Conservation (phyloP, 2,113 vertebrate genomes). For the Reinhardtius hippoglossoides region DNA sequence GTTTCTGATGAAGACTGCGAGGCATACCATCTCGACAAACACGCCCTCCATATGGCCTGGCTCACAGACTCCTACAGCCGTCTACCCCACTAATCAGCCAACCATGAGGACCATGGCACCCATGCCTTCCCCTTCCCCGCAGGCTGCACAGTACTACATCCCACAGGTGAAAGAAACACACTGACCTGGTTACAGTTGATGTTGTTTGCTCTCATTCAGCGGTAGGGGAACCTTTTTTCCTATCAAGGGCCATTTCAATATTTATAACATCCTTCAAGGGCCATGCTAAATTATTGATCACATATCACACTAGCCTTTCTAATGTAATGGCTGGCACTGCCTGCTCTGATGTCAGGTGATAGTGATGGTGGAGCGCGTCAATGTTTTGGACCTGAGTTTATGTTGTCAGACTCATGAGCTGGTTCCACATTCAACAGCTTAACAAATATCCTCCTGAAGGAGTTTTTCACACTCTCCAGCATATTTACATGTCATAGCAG, state of each 20-base stretch:
- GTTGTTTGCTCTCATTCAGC: not conserved
- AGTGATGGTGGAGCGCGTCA: not conserved
- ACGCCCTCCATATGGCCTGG: constrained; percentile 91
- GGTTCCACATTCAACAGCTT: not conserved
- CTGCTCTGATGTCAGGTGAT: not conserved
- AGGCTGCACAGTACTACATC: constrained; percentile 97
- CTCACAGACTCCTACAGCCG: constrained; percentile 88
- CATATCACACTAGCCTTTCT: not conserved
- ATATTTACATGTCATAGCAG: not conserved
- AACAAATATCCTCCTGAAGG: not conserved
- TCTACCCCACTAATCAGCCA: constrained; percentile 94
- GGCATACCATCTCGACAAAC: constrained; percentile 92
- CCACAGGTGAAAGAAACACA: constrained; percentile 85
- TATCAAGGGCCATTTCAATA: not conserved
- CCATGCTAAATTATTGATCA: not conserved
- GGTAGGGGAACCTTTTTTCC: not conserved
- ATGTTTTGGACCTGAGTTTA: not conserved
- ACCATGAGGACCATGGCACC: constrained; percentile 97
- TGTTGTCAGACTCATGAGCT: not conserved
- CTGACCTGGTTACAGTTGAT: not conserved
- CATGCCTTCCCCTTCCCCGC: constrained; percentile 94
- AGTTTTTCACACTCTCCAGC: not conserved
- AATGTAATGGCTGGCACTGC: not conserved
- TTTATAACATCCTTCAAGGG: not conserved
- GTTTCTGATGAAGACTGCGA: constrained; percentile 92